These are phyloP conservation scores for Chalcosyrphus nemorum DNA, from an alignment of 2,888 invertebrate species.

Conservation along the genomic window DNA sequence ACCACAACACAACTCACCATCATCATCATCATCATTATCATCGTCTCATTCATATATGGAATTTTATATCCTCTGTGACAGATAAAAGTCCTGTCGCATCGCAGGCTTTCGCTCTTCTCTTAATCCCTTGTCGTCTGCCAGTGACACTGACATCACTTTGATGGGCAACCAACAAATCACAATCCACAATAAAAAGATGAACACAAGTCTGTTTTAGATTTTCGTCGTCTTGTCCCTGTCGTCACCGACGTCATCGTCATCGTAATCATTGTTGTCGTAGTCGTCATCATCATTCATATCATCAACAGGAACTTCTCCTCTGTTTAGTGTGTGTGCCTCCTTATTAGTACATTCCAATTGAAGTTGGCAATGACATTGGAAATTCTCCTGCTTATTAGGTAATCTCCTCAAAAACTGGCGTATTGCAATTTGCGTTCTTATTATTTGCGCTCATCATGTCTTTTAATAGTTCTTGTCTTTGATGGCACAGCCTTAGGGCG, in stretches of 20 bases:
- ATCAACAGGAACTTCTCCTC: background rate
- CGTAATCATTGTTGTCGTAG: slow-evolving; percentile 37
- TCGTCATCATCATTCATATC: slow-evolving; percentile 2
- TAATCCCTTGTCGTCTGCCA: slow-evolving; percentile 81
- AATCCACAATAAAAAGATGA: slow-evolving; percentile 29
- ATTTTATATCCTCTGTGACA: slow-evolving; percentile 72
- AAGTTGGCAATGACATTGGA: background rate
- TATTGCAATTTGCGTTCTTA: background rate
- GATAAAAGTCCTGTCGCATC: slow-evolving; percentile 76
- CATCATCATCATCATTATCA: too few relatives aligned
- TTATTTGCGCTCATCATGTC: background rate
- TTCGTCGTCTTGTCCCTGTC: slow-evolving; percentile 35
- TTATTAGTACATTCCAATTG: background rate
- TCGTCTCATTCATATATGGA: too few relatives aligned
- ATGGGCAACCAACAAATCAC: slow-evolving; percentile 76
- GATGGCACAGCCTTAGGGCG: background rate
- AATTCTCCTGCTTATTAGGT: background rate
- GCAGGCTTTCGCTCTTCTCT: slow-evolving; percentile 41
- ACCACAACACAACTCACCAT: slow-evolving; percentile 13
- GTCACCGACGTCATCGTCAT: slow-evolving; percentile 26
- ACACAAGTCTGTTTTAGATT: slow-evolving; percentile 36
- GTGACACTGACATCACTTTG: slow-evolving; percentile 82
- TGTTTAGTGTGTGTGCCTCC: background rate
- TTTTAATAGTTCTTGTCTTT: background rate
- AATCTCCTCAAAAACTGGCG: background rate